phyloP scores from a whole-genome alignment of 2,888 invertebrate genomes.

The Athrips mouffetella region DNA sequence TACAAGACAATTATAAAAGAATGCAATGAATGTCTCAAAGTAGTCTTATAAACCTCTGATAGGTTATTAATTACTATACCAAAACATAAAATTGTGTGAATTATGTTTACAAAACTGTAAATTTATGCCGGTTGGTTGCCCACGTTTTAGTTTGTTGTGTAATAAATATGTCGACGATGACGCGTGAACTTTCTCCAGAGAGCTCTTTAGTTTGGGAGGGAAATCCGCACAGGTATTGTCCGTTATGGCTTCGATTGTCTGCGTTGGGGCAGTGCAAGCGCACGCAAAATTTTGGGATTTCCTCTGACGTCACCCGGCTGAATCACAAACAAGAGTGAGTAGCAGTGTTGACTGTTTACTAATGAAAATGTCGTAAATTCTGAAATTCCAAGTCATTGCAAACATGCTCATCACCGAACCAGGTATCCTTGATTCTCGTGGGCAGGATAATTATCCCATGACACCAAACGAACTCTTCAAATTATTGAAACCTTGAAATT shows the following conservation, averaged over 20 bases:
- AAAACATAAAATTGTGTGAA: not conserved
- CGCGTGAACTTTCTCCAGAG: conserved; percentile 63
- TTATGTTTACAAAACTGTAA: not conserved
- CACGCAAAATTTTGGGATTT: conserved; percentile 38
- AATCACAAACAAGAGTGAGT: not conserved
- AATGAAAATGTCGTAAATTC: no score
- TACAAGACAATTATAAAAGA: no score
- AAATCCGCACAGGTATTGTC: conserved; percentile 52
- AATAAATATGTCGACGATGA: conserved; percentile 58
- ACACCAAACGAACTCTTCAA: no score
- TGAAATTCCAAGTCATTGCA: not conserved
- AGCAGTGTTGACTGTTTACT: not conserved
- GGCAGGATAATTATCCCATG: not conserved
- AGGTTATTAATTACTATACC: no score
- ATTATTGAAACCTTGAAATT: not conserved
- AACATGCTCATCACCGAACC: conserved; percentile 1
- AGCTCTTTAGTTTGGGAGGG: conserved; percentile 32
- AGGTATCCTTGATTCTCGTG: no score
- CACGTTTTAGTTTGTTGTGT: conserved; percentile 47
- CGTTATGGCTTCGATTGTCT: conserved; percentile 13
- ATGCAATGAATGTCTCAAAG: no score
- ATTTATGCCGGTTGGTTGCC: not conserved
- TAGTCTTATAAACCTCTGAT: no score
- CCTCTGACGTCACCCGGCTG: conserved; percentile 35
- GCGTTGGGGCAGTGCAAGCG: conserved; percentile 7